Percentiles rank a stretch among this genome's conserved stretches.
These are phyloP conservation scores for Jaculus jaculus DNA, from an alignment of 2,113 vertebrate genomes.

Conservation along the genomic window DNA sequence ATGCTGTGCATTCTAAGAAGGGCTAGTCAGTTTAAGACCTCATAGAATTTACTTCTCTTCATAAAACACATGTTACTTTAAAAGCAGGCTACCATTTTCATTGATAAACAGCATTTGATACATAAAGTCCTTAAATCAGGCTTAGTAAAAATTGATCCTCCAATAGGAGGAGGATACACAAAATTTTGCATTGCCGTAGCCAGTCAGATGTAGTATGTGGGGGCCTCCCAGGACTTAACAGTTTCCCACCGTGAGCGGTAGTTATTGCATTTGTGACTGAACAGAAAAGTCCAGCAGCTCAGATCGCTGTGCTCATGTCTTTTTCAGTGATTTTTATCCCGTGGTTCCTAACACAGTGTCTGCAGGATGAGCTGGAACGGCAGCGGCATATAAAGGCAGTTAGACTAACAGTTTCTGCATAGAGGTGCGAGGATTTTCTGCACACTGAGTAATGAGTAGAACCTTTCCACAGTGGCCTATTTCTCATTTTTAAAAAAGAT, in stretches of 20 bases:
- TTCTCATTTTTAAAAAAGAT: too few species aligned
- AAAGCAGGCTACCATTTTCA: too few species aligned
- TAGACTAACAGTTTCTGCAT: conserved; percentile 40
- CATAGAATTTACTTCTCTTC: too few species aligned
- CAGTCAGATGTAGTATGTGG: conserved; percentile 24
- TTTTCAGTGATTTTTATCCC: conserved; percentile 70
- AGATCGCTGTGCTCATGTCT: conserved; percentile 62
- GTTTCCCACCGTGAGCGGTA: conserved; percentile 39
- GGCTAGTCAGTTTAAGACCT: not conserved
- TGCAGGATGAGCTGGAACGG: conserved; percentile 68
- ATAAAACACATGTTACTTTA: too few species aligned
- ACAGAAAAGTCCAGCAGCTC: conserved; percentile 44
- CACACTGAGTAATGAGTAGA: conserved; percentile 21
- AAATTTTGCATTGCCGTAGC: conserved; percentile 17
- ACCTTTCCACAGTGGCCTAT: conserved; percentile 27
- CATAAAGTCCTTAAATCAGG: too few species aligned
- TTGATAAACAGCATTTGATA: too few species aligned
- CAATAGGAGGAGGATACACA: too few species aligned
- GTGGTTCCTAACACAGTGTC: conserved; percentile 75
- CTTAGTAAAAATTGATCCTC: too few species aligned
- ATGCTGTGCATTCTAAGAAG: not conserved
- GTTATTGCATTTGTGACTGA: conserved; percentile 51
- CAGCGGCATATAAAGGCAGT: conserved; percentile 66
- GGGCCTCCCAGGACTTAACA: conserved; percentile 39
- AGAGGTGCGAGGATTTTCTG: too few species aligned